A percentile compares a stretch with the other conserved stretches of the same genome.
Evolutionary conservation across 2,888 invertebrate genomes (phyloP).

Genomic region (Didymodactylos carnosus): DNA sequence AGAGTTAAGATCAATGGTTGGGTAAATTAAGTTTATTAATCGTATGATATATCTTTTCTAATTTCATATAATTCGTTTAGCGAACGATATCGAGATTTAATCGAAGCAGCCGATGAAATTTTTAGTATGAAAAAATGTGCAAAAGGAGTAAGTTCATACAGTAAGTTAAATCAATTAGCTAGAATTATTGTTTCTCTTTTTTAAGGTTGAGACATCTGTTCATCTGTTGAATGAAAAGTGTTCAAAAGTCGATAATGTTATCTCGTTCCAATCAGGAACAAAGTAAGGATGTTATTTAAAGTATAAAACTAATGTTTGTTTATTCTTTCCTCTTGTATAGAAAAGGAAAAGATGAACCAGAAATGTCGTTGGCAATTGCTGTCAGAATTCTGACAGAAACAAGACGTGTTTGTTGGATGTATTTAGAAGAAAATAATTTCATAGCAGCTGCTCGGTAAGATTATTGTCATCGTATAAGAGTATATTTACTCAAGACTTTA

Average conservation of each 20-base stretch:
- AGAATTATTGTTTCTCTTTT: neutral
- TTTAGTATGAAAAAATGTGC: slow-evolving; percentile 13
- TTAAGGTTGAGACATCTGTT: neutral
- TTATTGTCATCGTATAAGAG: neutral
- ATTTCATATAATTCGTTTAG: neutral
- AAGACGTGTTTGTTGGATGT: slow-evolving; percentile 2
- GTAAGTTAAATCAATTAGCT: neutral
- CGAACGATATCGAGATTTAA: slow-evolving; percentile 12
- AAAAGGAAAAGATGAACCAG: too few relatives aligned
- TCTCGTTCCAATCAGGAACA: neutral
- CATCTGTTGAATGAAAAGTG: neutral
- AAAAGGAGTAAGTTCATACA: neutral
- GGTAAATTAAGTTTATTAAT: neutral
- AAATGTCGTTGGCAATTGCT: neutral
- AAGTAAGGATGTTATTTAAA: too few relatives aligned
- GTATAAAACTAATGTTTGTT: too few relatives aligned
- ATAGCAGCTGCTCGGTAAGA: slow-evolving; percentile 8
- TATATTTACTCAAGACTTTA: too few relatives aligned
- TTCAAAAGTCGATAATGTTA: neutral
- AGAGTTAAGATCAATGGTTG: slow-evolving; percentile 12
- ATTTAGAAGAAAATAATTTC: slow-evolving; percentile 4
- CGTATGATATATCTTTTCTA: neutral
- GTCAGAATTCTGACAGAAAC: neutral
- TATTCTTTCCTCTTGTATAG: too few relatives aligned
- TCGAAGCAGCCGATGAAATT: slow-evolving; percentile 14